Evolutionary conservation across 2,113 vertebrate species (phyloP).

Genomic region (Oreochromis aureus): DNA sequence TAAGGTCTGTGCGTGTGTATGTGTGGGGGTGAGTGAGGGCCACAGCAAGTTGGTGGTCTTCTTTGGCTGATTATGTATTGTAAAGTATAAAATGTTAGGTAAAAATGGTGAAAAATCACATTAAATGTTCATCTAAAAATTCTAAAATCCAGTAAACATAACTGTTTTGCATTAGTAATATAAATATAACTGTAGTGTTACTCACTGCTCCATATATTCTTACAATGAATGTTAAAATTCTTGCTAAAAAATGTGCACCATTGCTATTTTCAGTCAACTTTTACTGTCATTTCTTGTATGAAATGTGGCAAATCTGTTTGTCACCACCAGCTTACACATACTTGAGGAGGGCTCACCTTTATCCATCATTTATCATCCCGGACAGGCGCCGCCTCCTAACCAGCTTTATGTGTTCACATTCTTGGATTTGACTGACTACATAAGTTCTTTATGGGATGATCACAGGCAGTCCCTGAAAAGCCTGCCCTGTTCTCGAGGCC

Average conservation of each 20-base stretch:
- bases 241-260: background rate
- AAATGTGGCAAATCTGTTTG: background rate
- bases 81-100: background rate
- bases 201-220: background rate
- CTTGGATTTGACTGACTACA: constrained; percentile 35
- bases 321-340: constrained; percentile 13
- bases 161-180: background rate
- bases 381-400: constrained; percentile 26
- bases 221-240: background rate
- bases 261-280: background rate
- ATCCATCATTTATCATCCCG: constrained; percentile 29
- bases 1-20: background rate
- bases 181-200: rapidly evolving
- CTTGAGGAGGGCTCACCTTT: constrained; percentile 3
- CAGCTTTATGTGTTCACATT: constrained; percentile 45
- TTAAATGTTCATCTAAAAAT: background rate
- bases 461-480: constrained; percentile 39
- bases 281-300: background rate
- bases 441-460: constrained; percentile 52
- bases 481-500: constrained; percentile 33
- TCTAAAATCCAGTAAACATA: background rate
- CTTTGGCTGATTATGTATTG: background rate
- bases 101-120: background rate
- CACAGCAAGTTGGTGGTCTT: background rate
- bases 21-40: background rate